phyloP scores from a whole-genome alignment of 2,888 invertebrate species.

The Saturnia pavonia region DNA sequence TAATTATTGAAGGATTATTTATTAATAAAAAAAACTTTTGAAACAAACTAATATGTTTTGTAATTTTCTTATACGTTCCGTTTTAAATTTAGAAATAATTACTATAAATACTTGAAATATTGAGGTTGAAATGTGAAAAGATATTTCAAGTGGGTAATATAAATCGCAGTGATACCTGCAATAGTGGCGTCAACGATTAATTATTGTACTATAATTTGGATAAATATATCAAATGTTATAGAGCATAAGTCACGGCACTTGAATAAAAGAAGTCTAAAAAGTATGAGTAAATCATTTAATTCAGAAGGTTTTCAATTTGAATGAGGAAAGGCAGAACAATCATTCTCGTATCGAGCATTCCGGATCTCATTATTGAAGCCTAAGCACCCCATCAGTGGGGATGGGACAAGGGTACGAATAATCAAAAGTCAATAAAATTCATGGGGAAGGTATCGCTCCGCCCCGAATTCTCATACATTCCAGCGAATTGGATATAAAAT shows the following conservation, averaged over 20 bases:
- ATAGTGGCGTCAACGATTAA: no score
- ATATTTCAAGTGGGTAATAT: no score
- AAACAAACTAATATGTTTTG: no score
- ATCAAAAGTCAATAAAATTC: slow-evolving; percentile 62
- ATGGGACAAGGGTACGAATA: slow-evolving; percentile 36
- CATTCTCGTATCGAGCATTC: slow-evolving; percentile 30
- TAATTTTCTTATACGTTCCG: no score
- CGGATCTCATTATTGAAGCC: slow-evolving; percentile 39
- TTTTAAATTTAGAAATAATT: no score
- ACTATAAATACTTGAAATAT: no score
- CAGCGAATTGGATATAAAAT: slow-evolving; percentile 46
- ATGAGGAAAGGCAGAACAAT: slow-evolving; percentile 29
- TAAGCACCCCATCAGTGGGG: slow-evolving; percentile 42
- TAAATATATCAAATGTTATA: no score
- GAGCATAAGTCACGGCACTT: neutral
- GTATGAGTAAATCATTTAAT: slow-evolving; percentile 20
- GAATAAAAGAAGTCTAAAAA: neutral
- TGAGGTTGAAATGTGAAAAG: no score
- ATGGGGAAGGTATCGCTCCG: slow-evolving; percentile 38
- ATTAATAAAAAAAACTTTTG: no score
- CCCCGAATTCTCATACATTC: slow-evolving; percentile 36
- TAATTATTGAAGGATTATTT: neutral
- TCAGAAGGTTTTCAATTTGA: slow-evolving; percentile 26
- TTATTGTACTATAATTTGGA: no score
- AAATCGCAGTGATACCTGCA: no score